Percentiles rank a stretch among this genome's conserved stretches.
Evolutionary conservation across 2,888 invertebrate genomes (phyloP).

Genomic region (Drosophila robusta): DNA sequence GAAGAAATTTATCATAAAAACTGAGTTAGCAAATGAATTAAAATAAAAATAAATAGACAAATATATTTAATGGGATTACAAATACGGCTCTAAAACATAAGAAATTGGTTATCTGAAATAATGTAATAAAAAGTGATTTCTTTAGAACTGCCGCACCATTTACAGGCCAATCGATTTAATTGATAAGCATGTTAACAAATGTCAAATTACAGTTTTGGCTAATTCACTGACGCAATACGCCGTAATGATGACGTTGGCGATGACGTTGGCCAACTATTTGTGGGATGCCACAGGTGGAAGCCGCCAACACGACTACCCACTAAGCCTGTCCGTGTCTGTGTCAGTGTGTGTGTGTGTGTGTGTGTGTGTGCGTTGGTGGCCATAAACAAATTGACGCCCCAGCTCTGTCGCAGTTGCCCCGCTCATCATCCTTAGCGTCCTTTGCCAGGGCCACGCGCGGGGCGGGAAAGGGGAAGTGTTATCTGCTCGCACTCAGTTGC

Average conservation of each 20-base stretch:
- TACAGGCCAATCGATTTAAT: background rate
- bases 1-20: no score
- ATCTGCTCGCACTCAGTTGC: constrained; percentile 73
- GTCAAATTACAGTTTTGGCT: constrained; percentile 11
- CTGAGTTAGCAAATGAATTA: no score
- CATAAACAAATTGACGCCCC: constrained; percentile 56
- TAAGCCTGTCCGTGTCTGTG: background rate
- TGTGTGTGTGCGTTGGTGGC: constrained; percentile 16
- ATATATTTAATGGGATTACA: no score
- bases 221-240: constrained; percentile 9
- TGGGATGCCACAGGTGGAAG: constrained; percentile 55
- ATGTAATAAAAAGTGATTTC: no score
- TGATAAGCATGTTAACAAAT: background rate
- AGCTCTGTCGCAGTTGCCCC: background rate
- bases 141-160: background rate
- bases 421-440: constrained; percentile 12
- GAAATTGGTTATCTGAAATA: no score
- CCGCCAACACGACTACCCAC: constrained; percentile 15
- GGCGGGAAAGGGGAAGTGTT: constrained; percentile 48
- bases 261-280: constrained; percentile 20
- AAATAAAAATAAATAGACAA: no score
- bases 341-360: background rate
- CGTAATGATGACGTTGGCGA: background rate
- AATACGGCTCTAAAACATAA: no score
- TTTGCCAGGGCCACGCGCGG: background rate